phyloP scores from a whole-genome alignment of 2,113 vertebrate genomes.

The Hippoglossus stenolepis region DNA sequence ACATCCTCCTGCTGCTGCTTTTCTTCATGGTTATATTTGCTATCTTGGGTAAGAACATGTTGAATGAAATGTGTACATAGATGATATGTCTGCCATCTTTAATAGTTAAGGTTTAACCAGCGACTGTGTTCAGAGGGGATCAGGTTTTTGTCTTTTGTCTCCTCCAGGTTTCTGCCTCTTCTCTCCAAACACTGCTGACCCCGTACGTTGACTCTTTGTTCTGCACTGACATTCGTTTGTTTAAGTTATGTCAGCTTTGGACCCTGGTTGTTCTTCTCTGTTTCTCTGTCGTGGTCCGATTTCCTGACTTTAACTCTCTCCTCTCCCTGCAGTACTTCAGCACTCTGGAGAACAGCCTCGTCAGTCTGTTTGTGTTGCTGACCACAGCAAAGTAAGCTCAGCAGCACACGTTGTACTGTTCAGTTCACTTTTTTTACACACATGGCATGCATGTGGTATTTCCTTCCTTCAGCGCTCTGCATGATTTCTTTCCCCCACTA shows the following conservation, averaged over 20 bases:
- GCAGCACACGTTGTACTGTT: neutral
- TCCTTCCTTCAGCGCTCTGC: constrained; percentile 27
- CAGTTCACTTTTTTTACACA: neutral
- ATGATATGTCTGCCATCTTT: neutral
- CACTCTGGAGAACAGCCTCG: constrained; percentile 95
- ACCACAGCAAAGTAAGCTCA: constrained; percentile 97
- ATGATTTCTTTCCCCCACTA: neutral
- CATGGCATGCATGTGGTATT: constrained; percentile 9
- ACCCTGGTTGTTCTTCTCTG: constrained; percentile 1
- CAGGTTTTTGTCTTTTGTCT: constrained; percentile 19
- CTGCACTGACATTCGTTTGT: constrained; percentile 12
- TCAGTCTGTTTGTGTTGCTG: constrained; percentile 96
- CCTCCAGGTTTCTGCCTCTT: constrained; percentile 94
- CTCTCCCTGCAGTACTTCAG: constrained; percentile 90
- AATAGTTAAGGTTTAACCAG: neutral
- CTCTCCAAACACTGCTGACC: constrained; percentile 91
- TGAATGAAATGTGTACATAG: neutral
- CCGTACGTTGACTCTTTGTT: constrained; percentile 83
- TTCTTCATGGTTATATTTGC: constrained; percentile 99
- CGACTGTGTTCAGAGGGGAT: neutral
- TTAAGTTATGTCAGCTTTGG: constrained; percentile 3
- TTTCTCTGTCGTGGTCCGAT: constrained; percentile 15
- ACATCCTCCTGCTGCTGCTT: constrained; percentile 95
- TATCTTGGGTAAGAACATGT: constrained; percentile 88
- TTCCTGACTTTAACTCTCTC: constrained; percentile 26